Percentiles rank a stretch among this genome's conserved stretches.
phyloP scores from a whole-genome alignment of 2,113 vertebrate species.

The Pagrus major region DNA sequence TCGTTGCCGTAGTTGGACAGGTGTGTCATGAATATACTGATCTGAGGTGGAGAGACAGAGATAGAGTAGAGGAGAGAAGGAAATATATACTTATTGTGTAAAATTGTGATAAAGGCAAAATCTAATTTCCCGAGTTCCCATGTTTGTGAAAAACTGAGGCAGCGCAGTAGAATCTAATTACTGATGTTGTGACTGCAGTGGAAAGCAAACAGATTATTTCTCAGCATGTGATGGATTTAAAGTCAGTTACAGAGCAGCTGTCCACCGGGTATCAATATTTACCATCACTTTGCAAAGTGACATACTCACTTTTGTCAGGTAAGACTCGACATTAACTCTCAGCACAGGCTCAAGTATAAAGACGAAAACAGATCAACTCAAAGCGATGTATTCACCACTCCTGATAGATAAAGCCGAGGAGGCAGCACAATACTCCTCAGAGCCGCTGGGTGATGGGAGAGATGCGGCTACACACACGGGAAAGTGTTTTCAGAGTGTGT shows the following conservation, averaged over 20 bases:
- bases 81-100: slow-evolving; percentile 31
- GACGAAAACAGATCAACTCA: slow-evolving; percentile 48
- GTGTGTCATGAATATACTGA: slow-evolving; percentile 99
- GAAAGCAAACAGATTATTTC: slow-evolving; percentile 64
- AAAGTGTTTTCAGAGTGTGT: slow-evolving; percentile 56
- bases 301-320: slow-evolving; percentile 48
- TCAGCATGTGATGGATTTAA: slow-evolving; percentile 38
- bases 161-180: slow-evolving; percentile 55
- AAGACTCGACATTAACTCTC: slow-evolving; percentile 56
- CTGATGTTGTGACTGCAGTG: slow-evolving; percentile 47
- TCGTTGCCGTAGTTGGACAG: slow-evolving; percentile 98
- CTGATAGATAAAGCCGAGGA: slow-evolving; percentile 61
- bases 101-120: slow-evolving; percentile 59
- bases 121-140: slow-evolving; percentile 48
- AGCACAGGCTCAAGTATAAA: slow-evolving; percentile 41
- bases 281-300: slow-evolving; percentile 45
- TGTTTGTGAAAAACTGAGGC: slow-evolving; percentile 50
- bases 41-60: slow-evolving; percentile 78
- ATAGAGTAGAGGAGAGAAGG: slow-evolving; percentile 3
- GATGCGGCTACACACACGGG: slow-evolving; percentile 45
- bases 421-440: slow-evolving; percentile 53
- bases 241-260: slow-evolving; percentile 35
- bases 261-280: slow-evolving; percentile 55
- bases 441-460: slow-evolving; percentile 63
- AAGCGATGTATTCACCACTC: slow-evolving; percentile 53